Percentiles rank a stretch among this genome's conserved stretches.
These are phyloP conservation scores for Lepisosteus oculatus DNA, from an alignment of 2,113 vertebrate genomes.

Conservation along the genomic window DNA sequence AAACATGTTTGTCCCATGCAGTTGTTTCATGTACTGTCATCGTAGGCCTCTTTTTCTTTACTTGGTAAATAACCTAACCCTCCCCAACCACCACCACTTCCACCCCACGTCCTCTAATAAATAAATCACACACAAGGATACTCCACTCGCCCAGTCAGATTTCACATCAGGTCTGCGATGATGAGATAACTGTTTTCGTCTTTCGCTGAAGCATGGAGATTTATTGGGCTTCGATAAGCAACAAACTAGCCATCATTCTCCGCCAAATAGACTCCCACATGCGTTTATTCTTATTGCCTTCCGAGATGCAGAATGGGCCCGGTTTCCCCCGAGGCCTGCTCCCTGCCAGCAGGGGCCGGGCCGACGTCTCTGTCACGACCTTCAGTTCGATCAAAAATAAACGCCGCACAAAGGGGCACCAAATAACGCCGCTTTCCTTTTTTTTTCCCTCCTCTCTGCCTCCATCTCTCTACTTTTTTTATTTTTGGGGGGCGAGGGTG, in stretches of 20 bases:
- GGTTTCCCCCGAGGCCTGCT: constrained; percentile 40
- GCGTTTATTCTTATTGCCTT: constrained; percentile 93
- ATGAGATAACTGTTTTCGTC: constrained; percentile 90
- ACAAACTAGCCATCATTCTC: constrained; percentile 84
- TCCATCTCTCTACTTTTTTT: constrained; percentile 44
- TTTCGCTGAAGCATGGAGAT: constrained; percentile 87
- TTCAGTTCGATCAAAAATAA: constrained; percentile 91
- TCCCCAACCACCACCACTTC: constrained; percentile 64
- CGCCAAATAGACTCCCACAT: constrained; percentile 84
- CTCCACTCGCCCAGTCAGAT: constrained; percentile 73
- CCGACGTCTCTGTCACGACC: constrained; percentile 78
- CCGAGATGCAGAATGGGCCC: constrained; percentile 66
- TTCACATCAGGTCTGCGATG: constrained; percentile 73
- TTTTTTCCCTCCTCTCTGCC: constrained; percentile 62
- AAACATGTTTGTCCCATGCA: too few species aligned
- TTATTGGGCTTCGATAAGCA: constrained; percentile 90
- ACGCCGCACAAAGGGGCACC: constrained; percentile 67
- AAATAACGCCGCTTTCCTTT: constrained; percentile 53
- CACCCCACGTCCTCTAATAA: constrained; percentile 51
- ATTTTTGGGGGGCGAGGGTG: constrained; percentile 72
- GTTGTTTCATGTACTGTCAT: too few species aligned
- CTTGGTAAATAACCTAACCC: constrained; percentile 69
- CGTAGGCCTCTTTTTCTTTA: constrained; percentile 53
- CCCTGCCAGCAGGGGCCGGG: constrained; percentile 62
- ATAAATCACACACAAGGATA: constrained; percentile 59